Percentiles rank a stretch among this genome's conserved stretches.
Conservation (phyloP, 1,140 invertebrate genomes). For the Archegozetes longisetosus region DNA sequence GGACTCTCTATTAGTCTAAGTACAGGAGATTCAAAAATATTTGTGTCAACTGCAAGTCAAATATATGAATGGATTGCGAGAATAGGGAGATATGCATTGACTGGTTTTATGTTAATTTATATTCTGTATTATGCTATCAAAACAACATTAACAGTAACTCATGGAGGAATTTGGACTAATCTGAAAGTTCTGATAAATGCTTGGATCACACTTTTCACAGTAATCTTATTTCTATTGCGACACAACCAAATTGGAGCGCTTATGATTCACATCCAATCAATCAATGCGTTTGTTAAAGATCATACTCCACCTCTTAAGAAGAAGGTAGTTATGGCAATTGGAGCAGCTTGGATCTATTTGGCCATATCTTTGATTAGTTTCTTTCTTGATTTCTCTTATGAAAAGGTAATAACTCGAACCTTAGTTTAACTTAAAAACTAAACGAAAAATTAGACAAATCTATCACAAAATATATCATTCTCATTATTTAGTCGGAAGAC, state of each 20-base stretch:
- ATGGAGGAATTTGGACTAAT: background rate
- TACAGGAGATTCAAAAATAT: background rate
- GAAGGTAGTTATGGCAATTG: background rate
- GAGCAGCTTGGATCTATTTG: background rate
- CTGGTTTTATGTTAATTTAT: background rate
- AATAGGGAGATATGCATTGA: background rate
- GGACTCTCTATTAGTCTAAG: background rate
- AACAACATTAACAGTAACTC: background rate
- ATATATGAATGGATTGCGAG: background rate
- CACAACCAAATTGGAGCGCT: background rate
- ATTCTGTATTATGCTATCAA: background rate
- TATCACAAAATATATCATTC: background rate
- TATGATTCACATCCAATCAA: background rate
- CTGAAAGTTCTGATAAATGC: background rate
- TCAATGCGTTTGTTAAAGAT: background rate
- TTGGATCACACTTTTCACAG: background rate
- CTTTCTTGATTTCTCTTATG: background rate
- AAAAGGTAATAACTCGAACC: background rate
- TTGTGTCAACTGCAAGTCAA: background rate
- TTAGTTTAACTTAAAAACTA: background rate
- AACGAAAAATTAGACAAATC: no score
- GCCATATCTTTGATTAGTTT: background rate
- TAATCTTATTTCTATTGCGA: background rate
- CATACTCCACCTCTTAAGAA: background rate
- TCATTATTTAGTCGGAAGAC: background rate